Evolutionary conservation across 2,113 vertebrate species (phyloP).

Genomic region (Coracopsis vasa): DNA sequence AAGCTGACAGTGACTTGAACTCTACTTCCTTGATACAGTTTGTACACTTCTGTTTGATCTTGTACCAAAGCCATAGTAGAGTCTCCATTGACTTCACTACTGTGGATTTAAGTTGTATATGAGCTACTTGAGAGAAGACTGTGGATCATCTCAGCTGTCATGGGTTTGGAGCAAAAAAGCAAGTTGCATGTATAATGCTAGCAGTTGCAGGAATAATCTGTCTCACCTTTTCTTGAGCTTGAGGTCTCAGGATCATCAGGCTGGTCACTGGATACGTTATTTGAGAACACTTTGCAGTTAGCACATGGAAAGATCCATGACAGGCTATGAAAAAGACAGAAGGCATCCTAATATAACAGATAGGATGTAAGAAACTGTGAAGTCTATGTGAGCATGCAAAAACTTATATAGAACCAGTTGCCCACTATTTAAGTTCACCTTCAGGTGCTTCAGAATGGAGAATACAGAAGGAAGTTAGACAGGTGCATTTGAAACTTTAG

Average conservation of each 20-base stretch:
- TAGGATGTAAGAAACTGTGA: neutral
- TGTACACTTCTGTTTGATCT: neutral
- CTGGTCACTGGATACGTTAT: neutral
- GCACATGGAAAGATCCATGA: neutral
- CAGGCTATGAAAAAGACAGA: neutral
- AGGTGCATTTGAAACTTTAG: neutral
- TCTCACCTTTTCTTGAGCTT: neutral
- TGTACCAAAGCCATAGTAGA: neutral
- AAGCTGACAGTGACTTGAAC: neutral
- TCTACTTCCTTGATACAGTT: neutral
- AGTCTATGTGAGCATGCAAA: neutral
- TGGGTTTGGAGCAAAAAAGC: neutral
- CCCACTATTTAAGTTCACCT: neutral
- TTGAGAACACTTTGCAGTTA: neutral
- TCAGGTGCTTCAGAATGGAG: neutral
- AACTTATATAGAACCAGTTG: neutral
- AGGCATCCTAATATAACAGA: neutral
- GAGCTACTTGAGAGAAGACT: neutral
- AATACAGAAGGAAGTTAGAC: neutral
- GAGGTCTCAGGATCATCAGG: neutral
- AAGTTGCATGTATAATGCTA: neutral
- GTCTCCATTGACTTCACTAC: neutral
- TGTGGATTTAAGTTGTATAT: neutral
- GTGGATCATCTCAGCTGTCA: neutral
- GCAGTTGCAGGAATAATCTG: neutral